These are phyloP conservation scores for Dermochelys coriacea DNA, from an alignment of 2,797 vertebrate genomes.

Conservation along the genomic window DNA sequence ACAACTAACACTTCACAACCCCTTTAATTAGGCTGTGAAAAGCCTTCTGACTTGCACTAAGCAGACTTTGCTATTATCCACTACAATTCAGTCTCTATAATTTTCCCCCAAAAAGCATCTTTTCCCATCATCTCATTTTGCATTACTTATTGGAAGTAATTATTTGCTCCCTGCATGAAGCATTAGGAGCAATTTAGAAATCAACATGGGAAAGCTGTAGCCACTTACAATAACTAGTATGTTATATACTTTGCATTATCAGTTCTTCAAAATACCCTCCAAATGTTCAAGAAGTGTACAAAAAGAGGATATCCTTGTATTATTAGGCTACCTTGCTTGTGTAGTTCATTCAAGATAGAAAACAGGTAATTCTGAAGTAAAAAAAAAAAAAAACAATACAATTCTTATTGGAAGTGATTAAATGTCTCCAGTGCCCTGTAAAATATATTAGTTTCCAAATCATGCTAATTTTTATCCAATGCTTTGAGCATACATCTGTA, in stretches of 20 bases:
- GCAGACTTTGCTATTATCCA: too few species aligned
- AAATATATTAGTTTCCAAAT: rapidly evolving
- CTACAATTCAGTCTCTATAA: neutral
- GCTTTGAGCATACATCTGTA: rapidly evolving
- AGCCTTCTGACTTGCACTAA: too few species aligned
- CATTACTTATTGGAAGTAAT: neutral
- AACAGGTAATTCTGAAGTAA: neutral
- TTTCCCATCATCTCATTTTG: neutral
- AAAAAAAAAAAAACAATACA: too few species aligned
- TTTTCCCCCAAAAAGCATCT: neutral
- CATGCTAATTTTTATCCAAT: rapidly evolving
- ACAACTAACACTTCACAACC: too few species aligned
- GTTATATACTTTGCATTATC: neutral
- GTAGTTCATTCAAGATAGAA: neutral
- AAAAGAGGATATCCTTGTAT: neutral
- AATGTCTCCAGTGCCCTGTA: neutral
- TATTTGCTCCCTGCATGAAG: neutral
- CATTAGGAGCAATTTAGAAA: neutral
- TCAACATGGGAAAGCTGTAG: neutral
- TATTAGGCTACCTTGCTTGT: neutral
- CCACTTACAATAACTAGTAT: neutral
- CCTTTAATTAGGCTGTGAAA: too few species aligned
- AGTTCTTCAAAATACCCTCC: neutral
- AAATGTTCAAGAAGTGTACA: neutral
- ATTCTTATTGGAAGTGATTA: neutral